Evolutionary conservation across 2,888 invertebrate species (phyloP), one percentile per base, ranked within the genome.

Genomic region (Fabriciana adippe): DNA sequence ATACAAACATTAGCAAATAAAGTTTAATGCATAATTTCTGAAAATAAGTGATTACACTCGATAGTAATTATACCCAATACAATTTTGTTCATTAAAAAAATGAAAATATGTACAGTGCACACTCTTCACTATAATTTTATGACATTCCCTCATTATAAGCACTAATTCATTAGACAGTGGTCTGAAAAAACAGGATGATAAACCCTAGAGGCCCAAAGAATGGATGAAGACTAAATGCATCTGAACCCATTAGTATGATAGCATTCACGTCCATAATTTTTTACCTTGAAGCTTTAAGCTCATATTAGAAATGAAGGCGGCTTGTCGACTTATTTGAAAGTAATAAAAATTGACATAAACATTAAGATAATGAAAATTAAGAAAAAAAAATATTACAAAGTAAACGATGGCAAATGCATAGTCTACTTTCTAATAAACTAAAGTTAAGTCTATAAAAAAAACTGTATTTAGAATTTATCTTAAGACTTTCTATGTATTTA

Each of bases 181-280:
- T 55, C 57, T 70, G 68, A 72, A 75, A 74, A 59, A 74, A 69
- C 68, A 61, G 68, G 56, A 73, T 66, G 55, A 54, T 48, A 73
- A 72, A 57, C 75, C 73, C 75, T 66, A 66, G 71, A 73, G 75
- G 64, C 70, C 67, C 51, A 67, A 68, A 67, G 65, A 71, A 72
- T 72, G 72, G 74, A 75, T 74, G 73, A 72, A 72, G 72, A 73
- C 72, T 72, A 72, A 74, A 74, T 74, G 73, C 31, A 47, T 70
- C 60, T 64, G 55, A 68, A 71, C 62, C 74, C 74, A 75, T 75
- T 74, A 73, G 74, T 71, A 64, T 72, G 74, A 74, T 74, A 74
- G 70, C 71, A 70, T 55, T 69, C 56, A 67, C 67, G 61, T 67
- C 62, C 68, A 56, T 71, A 59, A 69, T 67, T 64, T 71, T 69